phyloP scores from a whole-genome alignment of 2,113 vertebrate species.

The Labrus mixtus region DNA sequence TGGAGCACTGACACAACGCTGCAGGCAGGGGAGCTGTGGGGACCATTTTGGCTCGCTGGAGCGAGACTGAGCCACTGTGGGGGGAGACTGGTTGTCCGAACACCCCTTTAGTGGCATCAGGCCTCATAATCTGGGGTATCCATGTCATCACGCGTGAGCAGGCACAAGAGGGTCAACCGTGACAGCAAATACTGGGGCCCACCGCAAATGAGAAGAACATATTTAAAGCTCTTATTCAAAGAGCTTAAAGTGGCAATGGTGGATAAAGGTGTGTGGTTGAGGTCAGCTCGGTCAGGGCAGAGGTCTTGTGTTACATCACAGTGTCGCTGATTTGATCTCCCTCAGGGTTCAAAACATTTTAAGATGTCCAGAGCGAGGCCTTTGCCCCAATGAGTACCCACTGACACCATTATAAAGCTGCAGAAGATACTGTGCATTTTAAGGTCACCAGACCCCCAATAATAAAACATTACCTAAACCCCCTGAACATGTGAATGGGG shows the following conservation, averaged over 20 bases:
- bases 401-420: not conserved
- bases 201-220: conserved; percentile 14
- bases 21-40: conserved; percentile 21
- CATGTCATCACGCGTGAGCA: conserved; percentile 23
- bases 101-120: conserved; percentile 10
- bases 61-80: conserved; percentile 33
- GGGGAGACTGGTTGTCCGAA: not conserved
- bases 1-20: conserved; percentile 9
- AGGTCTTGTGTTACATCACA: not conserved
- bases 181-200: conserved; percentile 25
- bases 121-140: conserved; percentile 31
- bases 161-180: conserved; percentile 22
- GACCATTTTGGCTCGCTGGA: conserved; percentile 25
- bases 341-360: not conserved
- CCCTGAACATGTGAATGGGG: not conserved
- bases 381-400: not conserved
- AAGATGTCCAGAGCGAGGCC: not conserved
- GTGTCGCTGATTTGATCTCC: not conserved
- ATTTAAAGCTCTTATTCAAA: conserved; percentile 4
- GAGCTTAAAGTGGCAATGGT: not conserved
- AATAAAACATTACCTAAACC: not conserved
- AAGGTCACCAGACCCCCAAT: not conserved
- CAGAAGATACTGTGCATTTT: not conserved
- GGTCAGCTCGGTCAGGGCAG: not conserved
- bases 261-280: not conserved